A percentile compares a stretch with the other conserved stretches of the same genome.
Conservation (phyloP, 2,797 vertebrate genomes). For the Margarornis squamiger region DNA sequence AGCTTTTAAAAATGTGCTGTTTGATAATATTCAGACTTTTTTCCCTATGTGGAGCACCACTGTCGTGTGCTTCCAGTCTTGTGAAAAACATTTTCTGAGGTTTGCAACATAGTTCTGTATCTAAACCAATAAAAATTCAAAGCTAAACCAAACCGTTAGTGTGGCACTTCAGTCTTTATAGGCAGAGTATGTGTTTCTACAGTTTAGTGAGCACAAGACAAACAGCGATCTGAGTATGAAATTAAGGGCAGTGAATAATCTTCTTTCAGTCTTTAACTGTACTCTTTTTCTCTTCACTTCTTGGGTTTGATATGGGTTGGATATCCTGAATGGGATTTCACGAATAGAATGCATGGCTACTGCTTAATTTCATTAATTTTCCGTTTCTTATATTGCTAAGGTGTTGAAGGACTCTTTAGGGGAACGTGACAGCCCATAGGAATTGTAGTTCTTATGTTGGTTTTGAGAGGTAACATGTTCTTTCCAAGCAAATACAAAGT, state of each 20-base stretch:
- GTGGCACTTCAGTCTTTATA: neutral
- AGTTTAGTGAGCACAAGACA: neutral
- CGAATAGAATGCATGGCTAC: neutral
- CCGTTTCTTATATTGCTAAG: neutral
- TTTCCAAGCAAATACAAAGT: neutral
- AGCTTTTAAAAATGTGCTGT: neutral
- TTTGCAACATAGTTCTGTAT: neutral
- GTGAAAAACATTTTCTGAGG: neutral
- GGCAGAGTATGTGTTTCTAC: neutral
- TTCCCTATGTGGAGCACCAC: neutral
- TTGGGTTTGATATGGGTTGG: neutral
- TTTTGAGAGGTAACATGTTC: neutral
- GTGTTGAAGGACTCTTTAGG: neutral
- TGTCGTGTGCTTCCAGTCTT: neutral
- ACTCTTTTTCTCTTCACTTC: neutral
- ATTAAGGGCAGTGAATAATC: neutral
- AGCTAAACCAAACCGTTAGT: neutral
- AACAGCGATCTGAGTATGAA: neutral
- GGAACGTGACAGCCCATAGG: neutral
- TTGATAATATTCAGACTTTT: neutral
- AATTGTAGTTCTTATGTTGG: neutral
- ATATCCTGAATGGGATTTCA: neutral
- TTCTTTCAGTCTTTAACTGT: neutral
- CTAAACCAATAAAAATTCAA: neutral
- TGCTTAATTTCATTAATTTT: neutral